Evolutionary conservation across 2,888 invertebrate species (phyloP).

Genomic region (Philereme vetulata): DNA sequence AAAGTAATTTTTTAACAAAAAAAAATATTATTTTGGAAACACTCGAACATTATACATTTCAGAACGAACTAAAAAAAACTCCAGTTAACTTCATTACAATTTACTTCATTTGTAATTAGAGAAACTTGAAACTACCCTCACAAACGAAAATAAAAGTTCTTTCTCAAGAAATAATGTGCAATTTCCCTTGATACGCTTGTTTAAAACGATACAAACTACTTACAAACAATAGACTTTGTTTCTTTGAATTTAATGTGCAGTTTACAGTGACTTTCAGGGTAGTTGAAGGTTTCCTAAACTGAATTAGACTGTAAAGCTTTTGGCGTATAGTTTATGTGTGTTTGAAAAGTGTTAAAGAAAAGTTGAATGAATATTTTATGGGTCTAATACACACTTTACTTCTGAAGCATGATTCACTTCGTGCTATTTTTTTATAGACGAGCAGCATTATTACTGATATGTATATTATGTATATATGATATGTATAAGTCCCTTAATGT

Average conservation of each 20-base stretch:
- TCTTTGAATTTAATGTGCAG: not conserved
- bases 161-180: constrained; percentile 13
- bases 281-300: constrained; percentile 3
- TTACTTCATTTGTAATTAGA: constrained; percentile 49
- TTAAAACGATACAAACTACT: constrained; percentile 1
- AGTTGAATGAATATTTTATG: constrained; percentile 30
- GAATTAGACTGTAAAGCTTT: constrained; percentile 3
- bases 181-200: constrained; percentile 9
- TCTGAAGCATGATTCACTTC: constrained; percentile 13
- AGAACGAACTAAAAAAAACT: too few relatives aligned
- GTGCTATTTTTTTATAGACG: not conserved
- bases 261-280: constrained; percentile 14
- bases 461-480: too few relatives aligned
- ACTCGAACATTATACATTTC: too few relatives aligned
- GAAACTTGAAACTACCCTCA: constrained; percentile 16
- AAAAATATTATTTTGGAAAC: too few relatives aligned
- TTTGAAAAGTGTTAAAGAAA: constrained; percentile 2
- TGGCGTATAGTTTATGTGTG: constrained; percentile 14
- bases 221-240: constrained; percentile 7
- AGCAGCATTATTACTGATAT: too few relatives aligned
- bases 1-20: too few relatives aligned
- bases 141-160: constrained; percentile 11
- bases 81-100: constrained; percentile 41
- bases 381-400: constrained; percentile 7
- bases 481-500: too few relatives aligned